Evolutionary conservation across 2,113 vertebrate genomes (phyloP).

Genomic region (Rana temporaria): DNA sequence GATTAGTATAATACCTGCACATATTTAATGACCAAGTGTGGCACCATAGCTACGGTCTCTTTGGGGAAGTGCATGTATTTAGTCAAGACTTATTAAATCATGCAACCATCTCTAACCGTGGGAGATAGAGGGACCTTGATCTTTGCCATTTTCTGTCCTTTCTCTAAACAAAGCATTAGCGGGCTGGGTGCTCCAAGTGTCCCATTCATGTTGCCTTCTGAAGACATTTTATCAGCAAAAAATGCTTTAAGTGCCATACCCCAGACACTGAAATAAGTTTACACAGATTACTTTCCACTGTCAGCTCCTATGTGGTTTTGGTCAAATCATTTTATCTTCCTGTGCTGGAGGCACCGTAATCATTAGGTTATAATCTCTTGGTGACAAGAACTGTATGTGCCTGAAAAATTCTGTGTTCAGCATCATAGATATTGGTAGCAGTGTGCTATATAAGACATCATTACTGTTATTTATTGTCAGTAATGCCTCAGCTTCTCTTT

Average conservation of each 20-base stretch:
- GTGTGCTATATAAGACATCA: slow-evolving; percentile 12
- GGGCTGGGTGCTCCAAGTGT: background rate
- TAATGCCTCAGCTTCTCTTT: background rate
- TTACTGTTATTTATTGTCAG: slow-evolving; percentile 24
- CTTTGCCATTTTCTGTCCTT: slow-evolving; percentile 32
- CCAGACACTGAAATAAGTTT: slow-evolving; percentile 42
- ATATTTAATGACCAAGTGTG: background rate
- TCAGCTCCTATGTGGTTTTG: slow-evolving; percentile 36
- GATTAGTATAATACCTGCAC: slow-evolving; percentile 12
- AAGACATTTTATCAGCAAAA: slow-evolving; percentile 14
- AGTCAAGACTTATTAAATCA: slow-evolving; percentile 14
- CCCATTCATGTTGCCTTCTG: background rate
- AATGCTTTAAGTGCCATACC: slow-evolving; percentile 4
- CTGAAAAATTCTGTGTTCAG: slow-evolving; percentile 24
- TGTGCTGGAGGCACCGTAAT: slow-evolving; percentile 28
- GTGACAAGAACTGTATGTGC: slow-evolving; percentile 32
- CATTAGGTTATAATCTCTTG: slow-evolving; percentile 35
- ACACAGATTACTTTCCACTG: slow-evolving; percentile 29
- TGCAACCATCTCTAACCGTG: slow-evolving; percentile 21
- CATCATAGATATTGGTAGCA: slow-evolving; percentile 26
- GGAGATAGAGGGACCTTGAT: background rate
- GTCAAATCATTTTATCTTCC: slow-evolving; percentile 37
- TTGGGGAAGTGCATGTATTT: slow-evolving; percentile 13
- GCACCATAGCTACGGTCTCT: slow-evolving; percentile 40
- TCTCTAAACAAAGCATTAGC: slow-evolving; percentile 22